A percentile compares a stretch with the other conserved stretches of the same genome.
Evolutionary conservation across 2,888 invertebrate genomes (phyloP).

Genomic region (Epistrophe grossulariae): DNA sequence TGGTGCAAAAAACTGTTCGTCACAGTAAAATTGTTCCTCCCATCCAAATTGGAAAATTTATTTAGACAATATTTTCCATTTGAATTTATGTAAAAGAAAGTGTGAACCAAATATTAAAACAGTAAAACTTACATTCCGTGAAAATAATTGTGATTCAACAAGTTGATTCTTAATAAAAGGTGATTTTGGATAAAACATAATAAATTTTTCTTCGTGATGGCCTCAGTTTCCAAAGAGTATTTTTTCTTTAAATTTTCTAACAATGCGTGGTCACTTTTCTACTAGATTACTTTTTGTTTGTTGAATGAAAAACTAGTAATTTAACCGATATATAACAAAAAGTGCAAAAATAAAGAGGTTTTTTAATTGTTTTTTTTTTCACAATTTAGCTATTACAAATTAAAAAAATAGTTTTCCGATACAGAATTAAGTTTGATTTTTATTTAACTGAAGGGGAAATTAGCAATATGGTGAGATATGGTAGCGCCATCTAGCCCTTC

Average conservation of each 20-base stretch:
- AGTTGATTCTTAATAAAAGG: constrained; percentile 81
- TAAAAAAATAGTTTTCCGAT: neutral
- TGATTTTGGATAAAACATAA: constrained; percentile 82
- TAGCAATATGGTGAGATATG: constrained; percentile 8
- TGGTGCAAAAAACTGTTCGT: constrained; percentile 63
- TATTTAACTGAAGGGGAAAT: constrained; percentile 11
- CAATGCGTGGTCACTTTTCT: constrained; percentile 30
- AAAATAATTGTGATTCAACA: constrained; percentile 81
- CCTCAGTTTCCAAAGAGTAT: constrained; percentile 28
- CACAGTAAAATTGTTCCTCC: constrained; percentile 57
- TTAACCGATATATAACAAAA: neutral
- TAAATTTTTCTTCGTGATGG: constrained; percentile 43
- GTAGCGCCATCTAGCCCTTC: constrained; percentile 62
- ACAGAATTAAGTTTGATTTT: constrained; percentile 11
- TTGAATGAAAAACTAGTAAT: neutral
- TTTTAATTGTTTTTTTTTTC: neutral
- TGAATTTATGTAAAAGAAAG: constrained; percentile 50
- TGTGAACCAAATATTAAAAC: constrained; percentile 33
- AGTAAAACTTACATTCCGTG: constrained; percentile 81
- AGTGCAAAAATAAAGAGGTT: neutral
- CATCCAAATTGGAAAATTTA: constrained; percentile 50
- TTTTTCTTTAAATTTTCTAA: constrained; percentile 47
- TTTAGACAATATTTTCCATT: constrained; percentile 52
- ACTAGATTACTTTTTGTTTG: neutral
- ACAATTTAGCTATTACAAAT: neutral